phyloP scores from a whole-genome alignment of 2,888 invertebrate species.

The Cordilura impudica region DNA sequence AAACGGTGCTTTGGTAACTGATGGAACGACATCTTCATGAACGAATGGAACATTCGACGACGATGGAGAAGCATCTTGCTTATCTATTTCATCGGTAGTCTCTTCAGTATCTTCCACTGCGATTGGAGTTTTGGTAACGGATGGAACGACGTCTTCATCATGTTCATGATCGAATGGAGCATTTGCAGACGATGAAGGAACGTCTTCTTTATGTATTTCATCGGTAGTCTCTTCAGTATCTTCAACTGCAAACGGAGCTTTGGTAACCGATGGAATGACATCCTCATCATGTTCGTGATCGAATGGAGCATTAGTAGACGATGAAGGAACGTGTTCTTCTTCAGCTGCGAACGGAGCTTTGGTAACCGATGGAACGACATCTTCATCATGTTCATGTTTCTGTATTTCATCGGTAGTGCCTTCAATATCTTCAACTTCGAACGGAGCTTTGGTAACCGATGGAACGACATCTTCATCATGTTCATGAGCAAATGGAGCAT shows the following conservation, averaged over 20 bases:
- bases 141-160: background rate
- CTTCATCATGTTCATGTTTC: no score
- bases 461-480: constrained; percentile 45
- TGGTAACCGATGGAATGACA: background rate
- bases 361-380: background rate
- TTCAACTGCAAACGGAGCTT: background rate
- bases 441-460: constrained; percentile 4
- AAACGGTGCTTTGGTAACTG: constrained; percentile 8
- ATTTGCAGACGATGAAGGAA: background rate
- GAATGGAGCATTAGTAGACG: background rate
- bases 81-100: background rate
- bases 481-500: background rate
- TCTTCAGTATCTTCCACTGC: background rate
- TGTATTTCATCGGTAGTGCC: background rate
- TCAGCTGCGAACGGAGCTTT: background rate
- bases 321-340: constrained; percentile 6
- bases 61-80: no score
- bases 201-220: background rate
- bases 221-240: background rate
- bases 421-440: background rate
- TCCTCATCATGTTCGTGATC: background rate
- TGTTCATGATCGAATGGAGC: background rate
- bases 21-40: background rate
- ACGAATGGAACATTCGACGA: no score
- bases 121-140: constrained; percentile 1